Evolutionary conservation across 2,888 invertebrate species (phyloP), one percentile per base, ranked within the genome.

Genomic region (Agonopterix heracliana): DNA sequence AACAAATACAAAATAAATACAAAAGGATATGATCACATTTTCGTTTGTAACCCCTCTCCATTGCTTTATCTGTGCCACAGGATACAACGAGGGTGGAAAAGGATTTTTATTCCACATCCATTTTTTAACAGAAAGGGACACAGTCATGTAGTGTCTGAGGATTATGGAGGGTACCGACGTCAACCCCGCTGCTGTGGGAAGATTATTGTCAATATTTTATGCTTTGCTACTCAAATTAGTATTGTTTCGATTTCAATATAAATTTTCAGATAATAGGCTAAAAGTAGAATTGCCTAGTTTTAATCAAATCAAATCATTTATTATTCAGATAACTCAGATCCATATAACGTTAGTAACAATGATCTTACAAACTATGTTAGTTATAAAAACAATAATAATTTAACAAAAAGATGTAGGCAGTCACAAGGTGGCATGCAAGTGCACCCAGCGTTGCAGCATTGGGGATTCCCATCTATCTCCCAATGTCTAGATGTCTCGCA

Each of bases 11-110:
- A 64, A 71, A 72, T 70, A 68, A 66, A 8, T 13, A 13, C 36
- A 17, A 3, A 65, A 64, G 73, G 76, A 79, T 81, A 81, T 75
- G 75, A 78, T 81, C 75, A 72, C 72, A 79, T 81, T 80, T 80
- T 68, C 73, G 68, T 78, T 75, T 74, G 74, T 67, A 73, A 70
- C 75, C 70, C 71, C 68, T 34, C 38, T 68, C 71, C 65, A 74
- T 73, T 61, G 73, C 71, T 72, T 75, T 73, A 78, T 78, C 72
- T 68, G 56, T 56, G 57, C 57, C 63, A 66, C 64, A 17, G 17
- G 38, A 46, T 46, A 11, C 45, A 56, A 54, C 60, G 62, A 62
- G 60, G 65, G 68, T 62, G 65, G 69, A 74, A 68, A 71, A 64
- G 66, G 62, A 61, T 65, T 64, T 66, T 26, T 26, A 26, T 64